Conservation (phyloP, 2,888 invertebrate species). For the Liopterus haemorrhoidalis region DNA sequence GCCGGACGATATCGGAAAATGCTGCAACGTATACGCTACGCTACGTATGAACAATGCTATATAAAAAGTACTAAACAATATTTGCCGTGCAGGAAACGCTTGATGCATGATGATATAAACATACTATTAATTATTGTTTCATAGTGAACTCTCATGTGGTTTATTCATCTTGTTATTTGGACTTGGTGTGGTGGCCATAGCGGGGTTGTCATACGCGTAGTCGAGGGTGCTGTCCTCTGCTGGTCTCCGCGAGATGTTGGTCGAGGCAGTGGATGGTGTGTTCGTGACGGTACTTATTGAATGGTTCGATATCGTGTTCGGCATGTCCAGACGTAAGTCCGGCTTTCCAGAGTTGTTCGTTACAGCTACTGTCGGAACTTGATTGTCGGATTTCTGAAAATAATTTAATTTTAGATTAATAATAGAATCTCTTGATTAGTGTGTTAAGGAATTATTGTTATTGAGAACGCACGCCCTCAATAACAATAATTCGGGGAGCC, state of each 20-base stretch:
- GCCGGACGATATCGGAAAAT: too few relatives aligned
- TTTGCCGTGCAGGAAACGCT: too few relatives aligned
- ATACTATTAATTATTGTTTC: slow-evolving; percentile 7
- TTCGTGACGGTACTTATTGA: slow-evolving; percentile 23
- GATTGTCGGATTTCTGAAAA: slow-evolving; percentile 11
- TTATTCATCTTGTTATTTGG: slow-evolving; percentile 44
- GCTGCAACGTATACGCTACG: too few relatives aligned
- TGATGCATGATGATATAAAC: neutral
- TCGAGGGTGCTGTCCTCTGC: slow-evolving; percentile 72
- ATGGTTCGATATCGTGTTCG: slow-evolving; percentile 35
- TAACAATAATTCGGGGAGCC: too few relatives aligned
- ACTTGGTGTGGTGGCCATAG: slow-evolving; percentile 62
- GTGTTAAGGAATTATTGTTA: neutral
- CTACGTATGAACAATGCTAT: too few relatives aligned
- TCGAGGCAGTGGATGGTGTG: slow-evolving; percentile 56
- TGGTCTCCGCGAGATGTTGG: slow-evolving; percentile 64
- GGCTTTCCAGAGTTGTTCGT: slow-evolving; percentile 12
- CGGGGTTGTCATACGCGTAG: slow-evolving; percentile 74
- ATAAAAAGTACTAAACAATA: too few relatives aligned
- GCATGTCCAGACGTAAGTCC: slow-evolving; percentile 32
- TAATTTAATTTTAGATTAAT: neutral
- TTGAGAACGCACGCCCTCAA: neutral
- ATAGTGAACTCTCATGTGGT: slow-evolving; percentile 30
- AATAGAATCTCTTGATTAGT: neutral
- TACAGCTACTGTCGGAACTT: slow-evolving; percentile 27